Evolutionary conservation across 2,113 vertebrate species (phyloP).

Genomic region (Electrona antarctica): DNA sequence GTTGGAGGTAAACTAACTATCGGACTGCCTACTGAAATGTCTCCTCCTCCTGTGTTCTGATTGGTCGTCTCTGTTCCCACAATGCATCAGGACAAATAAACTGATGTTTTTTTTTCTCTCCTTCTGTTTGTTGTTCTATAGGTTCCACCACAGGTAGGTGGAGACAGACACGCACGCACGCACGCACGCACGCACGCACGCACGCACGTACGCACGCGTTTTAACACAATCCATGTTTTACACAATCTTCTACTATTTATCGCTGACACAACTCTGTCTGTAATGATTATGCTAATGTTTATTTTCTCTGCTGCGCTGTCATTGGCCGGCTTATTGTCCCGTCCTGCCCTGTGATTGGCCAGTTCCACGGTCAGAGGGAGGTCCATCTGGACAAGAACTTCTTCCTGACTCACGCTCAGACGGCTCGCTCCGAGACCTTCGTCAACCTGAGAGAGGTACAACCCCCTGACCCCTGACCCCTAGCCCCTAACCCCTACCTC

Average conservation of each 20-base stretch:
- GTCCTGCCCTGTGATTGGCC: conserved; percentile 21
- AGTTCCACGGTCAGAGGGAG: conserved; percentile 85
- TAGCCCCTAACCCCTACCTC: conserved; percentile 63
- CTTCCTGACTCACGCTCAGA: conserved; percentile 88
- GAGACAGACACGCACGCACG: background rate
- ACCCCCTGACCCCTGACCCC: too few species aligned
- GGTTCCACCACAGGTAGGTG: conserved; percentile 77
- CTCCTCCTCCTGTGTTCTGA: too few species aligned
- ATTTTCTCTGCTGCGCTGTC: background rate
- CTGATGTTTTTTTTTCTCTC: background rate
- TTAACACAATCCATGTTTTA: too few species aligned
- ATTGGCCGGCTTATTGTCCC: background rate
- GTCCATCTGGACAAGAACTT: conserved; percentile 93
- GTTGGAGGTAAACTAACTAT: too few species aligned
- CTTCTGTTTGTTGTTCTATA: conserved; percentile 27
- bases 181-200: too few species aligned
- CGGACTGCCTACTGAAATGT: too few species aligned
- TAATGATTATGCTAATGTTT: background rate
- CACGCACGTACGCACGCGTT: too few species aligned
- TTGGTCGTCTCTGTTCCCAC: too few species aligned
- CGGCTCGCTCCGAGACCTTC: conserved; percentile 89
- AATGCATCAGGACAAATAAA: too few species aligned
- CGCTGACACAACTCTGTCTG: background rate
- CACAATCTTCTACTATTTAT: too few species aligned
- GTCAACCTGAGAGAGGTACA: conserved; percentile 87